phyloP scores from a whole-genome alignment of 1,140 invertebrate genomes.

The Calephelis nemesis region DNA sequence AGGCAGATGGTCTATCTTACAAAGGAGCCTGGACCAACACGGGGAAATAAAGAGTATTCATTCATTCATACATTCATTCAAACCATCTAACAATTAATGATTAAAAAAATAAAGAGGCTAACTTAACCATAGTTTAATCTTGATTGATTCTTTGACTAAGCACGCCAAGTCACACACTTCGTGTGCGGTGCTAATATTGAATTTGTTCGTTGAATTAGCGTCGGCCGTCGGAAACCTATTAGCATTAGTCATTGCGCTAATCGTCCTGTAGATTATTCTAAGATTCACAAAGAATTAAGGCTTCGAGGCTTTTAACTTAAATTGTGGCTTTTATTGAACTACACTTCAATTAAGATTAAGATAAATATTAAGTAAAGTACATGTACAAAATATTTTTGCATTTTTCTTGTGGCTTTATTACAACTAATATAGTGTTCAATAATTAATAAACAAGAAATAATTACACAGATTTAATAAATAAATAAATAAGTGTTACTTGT shows the following conservation, averaged over 20 bases:
- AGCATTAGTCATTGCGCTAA: constrained; percentile 52
- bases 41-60: too few relatives aligned
- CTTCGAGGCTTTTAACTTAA: constrained; percentile 6
- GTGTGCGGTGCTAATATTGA: constrained; percentile 60
- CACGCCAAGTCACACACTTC: constrained; percentile 25
- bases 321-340: constrained; percentile 3
- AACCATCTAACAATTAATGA: too few relatives aligned
- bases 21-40: too few relatives aligned
- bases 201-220: constrained; percentile 53
- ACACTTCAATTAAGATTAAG: background rate
- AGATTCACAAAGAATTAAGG: constrained; percentile 39
- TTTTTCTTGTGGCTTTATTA: too few relatives aligned
- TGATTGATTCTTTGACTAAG: constrained; percentile 16
- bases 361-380: background rate
- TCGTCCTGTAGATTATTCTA: constrained; percentile 46
- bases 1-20: too few relatives aligned
- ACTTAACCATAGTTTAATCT: background rate
- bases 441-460: too few relatives aligned
- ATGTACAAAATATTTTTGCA: too few relatives aligned
- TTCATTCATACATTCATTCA: too few relatives aligned
- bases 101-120: constrained; percentile 1
- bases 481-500: too few relatives aligned
- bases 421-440: too few relatives aligned
- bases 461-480: too few relatives aligned
- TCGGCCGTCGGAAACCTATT: constrained; percentile 60